A percentile compares a stretch with the other conserved stretches of the same genome.
Evolutionary conservation across 2,113 vertebrate species (phyloP).

Genomic region (Bos javanicus): DNA sequence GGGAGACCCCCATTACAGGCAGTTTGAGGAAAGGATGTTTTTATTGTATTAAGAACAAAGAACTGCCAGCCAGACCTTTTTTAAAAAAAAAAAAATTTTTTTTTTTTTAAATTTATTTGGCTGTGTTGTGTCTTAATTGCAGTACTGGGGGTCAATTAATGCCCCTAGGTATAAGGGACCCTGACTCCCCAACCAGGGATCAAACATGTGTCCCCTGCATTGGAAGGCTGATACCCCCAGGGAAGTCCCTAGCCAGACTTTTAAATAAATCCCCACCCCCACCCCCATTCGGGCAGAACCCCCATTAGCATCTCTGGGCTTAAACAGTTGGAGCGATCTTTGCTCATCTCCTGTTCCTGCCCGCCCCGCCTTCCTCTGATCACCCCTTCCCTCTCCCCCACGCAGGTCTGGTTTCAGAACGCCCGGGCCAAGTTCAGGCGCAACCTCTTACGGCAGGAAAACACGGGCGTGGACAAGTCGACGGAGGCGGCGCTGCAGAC

Average conservation of each 20-base stretch:
- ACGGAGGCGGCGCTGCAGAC: conserved; percentile 93
- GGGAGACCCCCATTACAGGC: neutral
- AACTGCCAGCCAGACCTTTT: neutral
- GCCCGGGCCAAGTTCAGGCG: conserved; percentile 98
- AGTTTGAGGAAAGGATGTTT: neutral
- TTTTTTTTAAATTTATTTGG: neutral
- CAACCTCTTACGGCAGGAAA: conserved; percentile 98
- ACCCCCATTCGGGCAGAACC: neutral
- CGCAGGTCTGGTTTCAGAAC: conserved; percentile 99
- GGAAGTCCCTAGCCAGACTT: neutral
- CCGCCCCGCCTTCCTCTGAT: neutral
- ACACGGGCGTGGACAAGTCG: conserved; percentile 94
- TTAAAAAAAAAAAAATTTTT: neutral
- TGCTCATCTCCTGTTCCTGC: neutral
- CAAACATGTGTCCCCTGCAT: neutral
- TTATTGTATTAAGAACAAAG: neutral
- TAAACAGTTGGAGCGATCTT: no score
- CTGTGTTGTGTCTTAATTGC: neutral
- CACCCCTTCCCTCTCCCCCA: conserved; percentile 71
- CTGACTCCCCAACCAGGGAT: neutral
- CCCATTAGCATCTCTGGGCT: neutral
- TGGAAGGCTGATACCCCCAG: neutral
- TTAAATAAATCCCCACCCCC: neutral
- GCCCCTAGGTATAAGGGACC: neutral
- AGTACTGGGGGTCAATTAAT: neutral